phyloP scores from a whole-genome alignment of 92 coral and sea anemone genomes.

The Umimayanthus chanpuru region DNA sequence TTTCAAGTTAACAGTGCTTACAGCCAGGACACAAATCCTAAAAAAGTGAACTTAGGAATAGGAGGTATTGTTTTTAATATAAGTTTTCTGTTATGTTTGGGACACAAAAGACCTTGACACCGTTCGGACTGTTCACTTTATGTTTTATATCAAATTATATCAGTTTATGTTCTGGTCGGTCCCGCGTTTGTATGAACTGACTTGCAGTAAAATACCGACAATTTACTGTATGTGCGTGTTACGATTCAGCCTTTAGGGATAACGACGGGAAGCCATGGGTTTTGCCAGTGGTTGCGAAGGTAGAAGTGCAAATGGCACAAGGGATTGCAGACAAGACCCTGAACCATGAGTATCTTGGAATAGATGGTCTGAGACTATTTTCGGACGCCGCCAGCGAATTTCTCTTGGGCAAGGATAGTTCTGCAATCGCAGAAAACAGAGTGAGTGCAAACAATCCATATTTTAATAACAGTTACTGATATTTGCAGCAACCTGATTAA shows the following conservation, averaged over 20 bases:
- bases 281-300: conserved; percentile 82
- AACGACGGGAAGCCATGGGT: conserved; percentile 94
- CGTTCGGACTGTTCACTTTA: neutral
- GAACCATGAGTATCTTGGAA: conserved; percentile 89
- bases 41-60: conserved; percentile 83
- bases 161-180: too few relatives aligned
- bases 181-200: neutral
- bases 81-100: neutral
- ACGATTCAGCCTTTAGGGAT: conserved; percentile 74
- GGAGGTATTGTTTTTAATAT: conserved; percentile 68
- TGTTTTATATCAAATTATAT: too few relatives aligned
- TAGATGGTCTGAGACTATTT: conserved; percentile 86
- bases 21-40: conserved; percentile 70
- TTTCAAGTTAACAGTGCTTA: conserved; percentile 67
- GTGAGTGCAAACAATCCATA: conserved; percentile 44
- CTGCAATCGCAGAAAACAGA: conserved; percentile 89
- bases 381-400: conserved; percentile 73
- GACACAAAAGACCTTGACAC: neutral
- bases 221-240: neutral
- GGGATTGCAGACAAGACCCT: conserved; percentile 70
- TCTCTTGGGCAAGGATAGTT: conserved; percentile 80
- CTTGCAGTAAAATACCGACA: neutral
- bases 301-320: conserved; percentile 79
- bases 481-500: neutral
- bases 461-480: neutral